These are phyloP conservation scores for Toxotes chatareus DNA, from an alignment of 2,113 vertebrate genomes.

Conservation along the genomic window DNA sequence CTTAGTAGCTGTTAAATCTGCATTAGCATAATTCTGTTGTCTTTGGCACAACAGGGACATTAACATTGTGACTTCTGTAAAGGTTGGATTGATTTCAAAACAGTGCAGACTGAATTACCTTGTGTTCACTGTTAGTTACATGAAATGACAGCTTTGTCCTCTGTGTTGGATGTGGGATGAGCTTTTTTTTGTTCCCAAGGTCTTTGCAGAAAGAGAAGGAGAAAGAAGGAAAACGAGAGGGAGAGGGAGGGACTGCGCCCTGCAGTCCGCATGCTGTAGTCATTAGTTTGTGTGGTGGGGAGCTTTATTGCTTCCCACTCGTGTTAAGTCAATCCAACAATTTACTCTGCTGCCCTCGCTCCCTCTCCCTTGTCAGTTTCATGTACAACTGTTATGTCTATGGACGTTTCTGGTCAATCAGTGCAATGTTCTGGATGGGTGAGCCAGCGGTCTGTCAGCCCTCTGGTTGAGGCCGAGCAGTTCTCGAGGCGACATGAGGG, in stretches of 20 bases:
- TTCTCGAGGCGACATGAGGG: slow-evolving; percentile 52
- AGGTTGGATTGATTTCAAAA: slow-evolving; percentile 35
- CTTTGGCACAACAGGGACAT: slow-evolving; percentile 20
- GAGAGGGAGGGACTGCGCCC: slow-evolving; percentile 10
- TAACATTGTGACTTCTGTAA: slow-evolving; percentile 11
- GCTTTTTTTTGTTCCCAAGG: slow-evolving; percentile 17
- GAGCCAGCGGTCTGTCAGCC: slow-evolving; percentile 66
- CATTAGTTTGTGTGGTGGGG: slow-evolving; percentile 73
- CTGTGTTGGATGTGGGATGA: slow-evolving; percentile 13
- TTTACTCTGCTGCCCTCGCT: slow-evolving; percentile 60
- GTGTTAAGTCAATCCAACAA: slow-evolving; percentile 78
- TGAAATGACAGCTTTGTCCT: slow-evolving; percentile 34
- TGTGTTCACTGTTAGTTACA: slow-evolving; percentile 18
- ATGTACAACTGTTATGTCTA: slow-evolving; percentile 55
- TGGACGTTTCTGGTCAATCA: slow-evolving; percentile 67
- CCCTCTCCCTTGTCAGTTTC: slow-evolving; percentile 58
- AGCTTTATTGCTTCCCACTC: slow-evolving; percentile 76
- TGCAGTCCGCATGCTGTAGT: slow-evolving; percentile 67
- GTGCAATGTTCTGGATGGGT: slow-evolving; percentile 70
- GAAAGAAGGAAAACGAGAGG: not conserved
- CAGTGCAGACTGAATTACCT: slow-evolving; percentile 24
- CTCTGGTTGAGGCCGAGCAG: slow-evolving; percentile 18
- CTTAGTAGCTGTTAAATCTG: slow-evolving; percentile 24
- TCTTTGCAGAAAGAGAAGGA: slow-evolving; percentile 11
- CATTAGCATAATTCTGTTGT: slow-evolving; percentile 52